A percentile compares a stretch with the other conserved stretches of the same genome.
Evolutionary conservation across 1,140 invertebrate genomes (phyloP).

Genomic region (Pentalonia nigronervosa): DNA sequence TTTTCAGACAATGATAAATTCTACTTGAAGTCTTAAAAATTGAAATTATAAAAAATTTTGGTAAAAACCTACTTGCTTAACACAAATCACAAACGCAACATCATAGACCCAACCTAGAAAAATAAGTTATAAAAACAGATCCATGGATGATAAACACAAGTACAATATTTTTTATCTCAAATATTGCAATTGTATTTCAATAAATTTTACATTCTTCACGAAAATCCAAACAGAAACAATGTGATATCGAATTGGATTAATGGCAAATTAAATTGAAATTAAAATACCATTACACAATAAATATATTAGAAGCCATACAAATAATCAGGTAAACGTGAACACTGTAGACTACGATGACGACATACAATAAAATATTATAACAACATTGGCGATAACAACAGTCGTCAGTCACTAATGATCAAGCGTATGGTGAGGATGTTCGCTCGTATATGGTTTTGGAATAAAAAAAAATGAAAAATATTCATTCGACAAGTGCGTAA

Average conservation of each 20-base stretch:
- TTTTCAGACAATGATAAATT: neutral
- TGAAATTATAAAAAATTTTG: neutral
- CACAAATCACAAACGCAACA: slow-evolving; percentile 51
- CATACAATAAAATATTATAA: neutral
- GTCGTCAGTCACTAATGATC: neutral
- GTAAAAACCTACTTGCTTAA: neutral
- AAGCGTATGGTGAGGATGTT: no score
- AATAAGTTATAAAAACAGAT: slow-evolving; percentile 21
- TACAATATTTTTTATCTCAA: neutral
- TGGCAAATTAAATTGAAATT: neutral
- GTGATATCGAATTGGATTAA: neutral
- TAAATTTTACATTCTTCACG: neutral
- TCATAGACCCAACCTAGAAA: slow-evolving; percentile 56
- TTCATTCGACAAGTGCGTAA: neutral
- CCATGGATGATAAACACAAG: slow-evolving; percentile 55
- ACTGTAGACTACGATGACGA: neutral
- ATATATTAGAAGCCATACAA: neutral
- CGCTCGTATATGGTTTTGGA: neutral
- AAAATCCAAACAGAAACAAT: neutral
- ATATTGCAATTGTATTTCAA: neutral
- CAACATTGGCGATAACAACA: slow-evolving; percentile 33
- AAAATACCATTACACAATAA: neutral
- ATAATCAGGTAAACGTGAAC: neutral
- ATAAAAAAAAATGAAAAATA: neutral
- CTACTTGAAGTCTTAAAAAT: neutral